Evolutionary conservation across 2,797 vertebrate genomes (phyloP), one percentile per base, ranked within the genome.

Genomic region (Dendrocincla fuliginosa): DNA sequence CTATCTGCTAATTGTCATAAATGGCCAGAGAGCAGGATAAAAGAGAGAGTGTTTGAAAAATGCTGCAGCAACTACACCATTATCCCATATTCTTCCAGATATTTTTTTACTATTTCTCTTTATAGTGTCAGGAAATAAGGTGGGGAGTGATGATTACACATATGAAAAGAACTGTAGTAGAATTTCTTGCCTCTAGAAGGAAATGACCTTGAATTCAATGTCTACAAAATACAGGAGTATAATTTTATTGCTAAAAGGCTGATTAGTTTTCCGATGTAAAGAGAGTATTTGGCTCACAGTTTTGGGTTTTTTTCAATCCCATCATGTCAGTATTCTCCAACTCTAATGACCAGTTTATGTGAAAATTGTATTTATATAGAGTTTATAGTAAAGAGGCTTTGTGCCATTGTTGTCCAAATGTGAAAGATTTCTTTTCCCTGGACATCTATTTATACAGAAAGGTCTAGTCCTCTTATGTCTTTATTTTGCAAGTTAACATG

Each of bases 31-130:
- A 55, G 20, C 16, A 24, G 2, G 30, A 52, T 19, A 6, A 20
- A 35, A 9, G 17, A 23, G 5, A 81, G 4, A 52, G 9, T 10
- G 13, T 46, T 41, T 5, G 10, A 53, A 94, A 94, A 65, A 69
- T 35, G 0, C 13, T 27, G 33, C 23, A 27, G 9, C 10, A 63
- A 17, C 10, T 55, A 20, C 27, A 37, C 8, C 0, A 0, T 69
- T 68, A 42, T 56, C 5, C 7, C 33, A n/a, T 42, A 42, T 50
- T 39, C 8, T 46, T 87, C 16, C 71, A 11, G 10, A 33, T 55
- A 14, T n/a, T 33, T 55, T 55, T 33, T 77, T 50, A 37, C 2
- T 77, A 18, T 44, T 64, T 80, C 5, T 52, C 57, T 68, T 46
- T 44, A 44, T 24, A 64, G 3, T 39, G 22, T 27, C 16, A 33